Evolutionary conservation across 2,113 vertebrate species (phyloP).

Genomic region (Microtus montanus): DNA sequence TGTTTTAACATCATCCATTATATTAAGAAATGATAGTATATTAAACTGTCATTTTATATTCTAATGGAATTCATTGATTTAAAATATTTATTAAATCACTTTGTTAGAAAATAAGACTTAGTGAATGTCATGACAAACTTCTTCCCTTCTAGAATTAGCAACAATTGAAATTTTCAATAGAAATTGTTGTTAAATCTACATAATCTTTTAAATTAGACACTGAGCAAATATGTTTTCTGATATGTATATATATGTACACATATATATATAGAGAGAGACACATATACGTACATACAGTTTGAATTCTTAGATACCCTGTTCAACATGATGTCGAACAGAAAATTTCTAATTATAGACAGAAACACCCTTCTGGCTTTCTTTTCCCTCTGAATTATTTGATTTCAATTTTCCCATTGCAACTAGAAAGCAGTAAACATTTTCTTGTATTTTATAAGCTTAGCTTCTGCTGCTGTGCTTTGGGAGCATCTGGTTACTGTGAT

Average conservation of each 20-base stretch:
- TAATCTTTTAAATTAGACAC: neutral
- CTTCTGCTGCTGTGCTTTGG: neutral
- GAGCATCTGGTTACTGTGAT: neutral
- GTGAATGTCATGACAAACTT: neutral
- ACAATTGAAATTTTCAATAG: neutral
- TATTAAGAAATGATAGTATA: neutral
- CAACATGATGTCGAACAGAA: neutral
- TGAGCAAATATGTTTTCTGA: neutral
- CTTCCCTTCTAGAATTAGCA: neutral
- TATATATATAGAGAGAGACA: neutral
- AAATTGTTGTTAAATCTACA: neutral
- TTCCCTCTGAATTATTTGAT: neutral
- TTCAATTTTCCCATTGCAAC: neutral
- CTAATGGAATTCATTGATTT: neutral
- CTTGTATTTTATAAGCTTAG: neutral
- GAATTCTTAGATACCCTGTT: neutral
- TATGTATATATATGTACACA: too few species aligned
- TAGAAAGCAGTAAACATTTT: neutral
- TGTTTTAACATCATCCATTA: neutral
- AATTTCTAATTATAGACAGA: neutral
- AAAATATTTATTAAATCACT: conserved; percentile 21
- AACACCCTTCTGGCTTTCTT: neutral
- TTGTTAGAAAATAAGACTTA: neutral
- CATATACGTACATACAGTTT: neutral
- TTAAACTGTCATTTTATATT: conserved; percentile 11